phyloP scores from a whole-genome alignment of 2,888 invertebrate species.

The Drosophila hawaiiensis region DNA sequence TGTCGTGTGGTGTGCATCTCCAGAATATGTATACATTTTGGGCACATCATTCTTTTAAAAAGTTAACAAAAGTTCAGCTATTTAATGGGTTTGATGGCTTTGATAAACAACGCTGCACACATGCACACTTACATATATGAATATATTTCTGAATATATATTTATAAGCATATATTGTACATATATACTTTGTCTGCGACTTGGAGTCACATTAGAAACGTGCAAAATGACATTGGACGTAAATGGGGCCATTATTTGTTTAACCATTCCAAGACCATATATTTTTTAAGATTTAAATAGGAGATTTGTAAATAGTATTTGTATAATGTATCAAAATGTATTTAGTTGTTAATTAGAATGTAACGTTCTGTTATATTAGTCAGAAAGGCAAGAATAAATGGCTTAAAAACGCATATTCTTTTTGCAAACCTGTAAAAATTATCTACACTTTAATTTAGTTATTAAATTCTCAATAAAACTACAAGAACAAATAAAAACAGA shows the following conservation, averaged over 20 bases:
- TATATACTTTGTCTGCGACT: background rate
- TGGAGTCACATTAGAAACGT: constrained; percentile 9
- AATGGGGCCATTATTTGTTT: constrained; percentile 57
- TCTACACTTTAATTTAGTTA: background rate
- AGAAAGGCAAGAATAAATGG: background rate
- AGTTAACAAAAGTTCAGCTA: constrained; percentile 24
- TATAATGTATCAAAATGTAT: background rate
- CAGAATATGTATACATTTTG: background rate
- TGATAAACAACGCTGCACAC: background rate
- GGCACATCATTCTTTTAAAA: constrained; percentile 25
- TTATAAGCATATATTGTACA: background rate
- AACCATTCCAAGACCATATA: background rate
- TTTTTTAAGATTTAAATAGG: no score
- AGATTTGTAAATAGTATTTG: background rate
- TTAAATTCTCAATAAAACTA: background rate
- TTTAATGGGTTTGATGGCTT: constrained; percentile 35
- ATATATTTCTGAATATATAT: background rate
- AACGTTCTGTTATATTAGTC: background rate
- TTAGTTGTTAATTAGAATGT: background rate
- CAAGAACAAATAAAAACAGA: background rate
- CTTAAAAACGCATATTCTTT: no score
- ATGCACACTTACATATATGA: background rate
- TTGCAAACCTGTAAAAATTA: background rate
- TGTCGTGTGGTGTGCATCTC: background rate
- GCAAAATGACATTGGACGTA: constrained; percentile 11